Conservation (phyloP, 1,140 invertebrate species). For the Asobara japonica region DNA sequence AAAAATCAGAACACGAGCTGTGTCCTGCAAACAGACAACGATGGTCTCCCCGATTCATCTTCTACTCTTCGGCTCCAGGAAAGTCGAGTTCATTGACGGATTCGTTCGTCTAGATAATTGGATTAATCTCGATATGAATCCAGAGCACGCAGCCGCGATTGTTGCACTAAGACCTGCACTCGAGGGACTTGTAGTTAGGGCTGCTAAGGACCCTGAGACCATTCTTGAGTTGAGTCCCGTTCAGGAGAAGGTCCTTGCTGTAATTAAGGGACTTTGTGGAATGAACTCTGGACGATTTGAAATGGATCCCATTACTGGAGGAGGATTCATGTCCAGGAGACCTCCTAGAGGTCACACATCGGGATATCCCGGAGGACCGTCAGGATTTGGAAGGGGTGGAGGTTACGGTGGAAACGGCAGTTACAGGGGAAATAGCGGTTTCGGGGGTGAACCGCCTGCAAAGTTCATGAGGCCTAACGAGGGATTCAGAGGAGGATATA, state of each 20-base stretch:
- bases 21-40: constrained; percentile 97
- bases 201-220: constrained; percentile 80
- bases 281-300: constrained; percentile 78
- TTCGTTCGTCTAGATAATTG: constrained; percentile 87
- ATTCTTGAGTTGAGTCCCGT: constrained; percentile 68
- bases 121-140: constrained; percentile 90
- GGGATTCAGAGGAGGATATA: constrained; percentile 32
- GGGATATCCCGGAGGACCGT: constrained; percentile 45
- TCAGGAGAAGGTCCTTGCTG: constrained; percentile 71
- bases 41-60: constrained; percentile 96
- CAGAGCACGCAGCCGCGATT: constrained; percentile 80
- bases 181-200: constrained; percentile 84
- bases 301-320: constrained; percentile 67
- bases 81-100: constrained; percentile 80
- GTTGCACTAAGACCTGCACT: constrained; percentile 87
- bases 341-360: constrained; percentile 57
- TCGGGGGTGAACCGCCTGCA: constrained; percentile 17
- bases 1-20: constrained; percentile 95
- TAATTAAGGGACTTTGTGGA: constrained; percentile 76
- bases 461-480: constrained; percentile 8
- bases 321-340: constrained; percentile 61
- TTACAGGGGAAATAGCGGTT: constrained; percentile 34
- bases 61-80: constrained; percentile 89
- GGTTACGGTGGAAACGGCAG: constrained; percentile 49
- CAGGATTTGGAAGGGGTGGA: constrained; percentile 53